A percentile compares a stretch with the other conserved stretches of the same genome.
phyloP scores from a whole-genome alignment of 2,797 vertebrate genomes.

The Micropoecilia bifurca region DNA sequence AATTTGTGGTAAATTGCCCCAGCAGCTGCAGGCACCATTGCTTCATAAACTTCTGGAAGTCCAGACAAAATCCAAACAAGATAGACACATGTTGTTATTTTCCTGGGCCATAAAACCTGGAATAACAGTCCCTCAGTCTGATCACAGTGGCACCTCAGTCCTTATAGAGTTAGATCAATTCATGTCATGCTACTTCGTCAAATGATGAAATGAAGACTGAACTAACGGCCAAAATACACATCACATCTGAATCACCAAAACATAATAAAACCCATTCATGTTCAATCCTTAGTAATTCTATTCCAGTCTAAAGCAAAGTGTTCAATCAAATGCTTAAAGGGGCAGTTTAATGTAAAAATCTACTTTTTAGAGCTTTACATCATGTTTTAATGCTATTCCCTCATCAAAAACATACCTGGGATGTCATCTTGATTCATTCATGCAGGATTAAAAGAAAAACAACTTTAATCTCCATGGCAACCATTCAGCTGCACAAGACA shows the following conservation, averaged over 20 bases:
- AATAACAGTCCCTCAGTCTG: not conserved
- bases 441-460: too few relatives aligned
- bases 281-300: not conserved
- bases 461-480: too few relatives aligned
- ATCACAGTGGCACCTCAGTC: not conserved
- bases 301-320: not conserved
- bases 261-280: not conserved
- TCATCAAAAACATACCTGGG: too few relatives aligned
- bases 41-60: not conserved
- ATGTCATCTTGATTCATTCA: too few relatives aligned
- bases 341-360: too few relatives aligned
- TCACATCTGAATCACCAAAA: not conserved
- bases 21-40: not conserved
- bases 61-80: not conserved
- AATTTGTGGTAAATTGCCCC: not conserved
- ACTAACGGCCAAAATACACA: not conserved
- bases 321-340: not conserved
- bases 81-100: not conserved
- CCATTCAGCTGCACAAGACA: too few relatives aligned
- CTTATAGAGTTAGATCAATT: not conserved
- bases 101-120: not conserved
- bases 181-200: not conserved
- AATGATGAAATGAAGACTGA: not conserved
- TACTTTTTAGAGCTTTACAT: too few relatives aligned
- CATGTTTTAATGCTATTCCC: too few relatives aligned